Conservation (phyloP, 2,888 invertebrate species). For the Thera obeliscata region DNA sequence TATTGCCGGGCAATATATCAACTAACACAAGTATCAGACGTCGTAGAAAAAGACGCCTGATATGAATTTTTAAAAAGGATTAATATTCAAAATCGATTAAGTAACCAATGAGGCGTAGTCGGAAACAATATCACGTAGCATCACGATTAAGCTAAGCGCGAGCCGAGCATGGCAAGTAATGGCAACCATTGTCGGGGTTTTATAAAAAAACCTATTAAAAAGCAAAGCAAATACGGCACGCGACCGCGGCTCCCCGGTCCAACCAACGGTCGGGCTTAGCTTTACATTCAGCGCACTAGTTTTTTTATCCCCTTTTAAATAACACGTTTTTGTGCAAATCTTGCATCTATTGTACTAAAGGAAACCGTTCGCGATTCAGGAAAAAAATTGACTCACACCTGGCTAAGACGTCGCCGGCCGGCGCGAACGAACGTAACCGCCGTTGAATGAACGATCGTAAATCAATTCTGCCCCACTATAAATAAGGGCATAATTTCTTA, state of each 20-base stretch:
- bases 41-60: conserved; percentile 39
- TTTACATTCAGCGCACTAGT: conserved; percentile 61
- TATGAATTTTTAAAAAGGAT: conserved; percentile 43
- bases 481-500: conserved; percentile 74
- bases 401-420: conserved; percentile 66
- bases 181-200: conserved; percentile 49
- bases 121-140: conserved; percentile 44
- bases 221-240: conserved; percentile 67
- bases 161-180: conserved; percentile 48
- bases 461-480: conserved; percentile 67
- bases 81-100: conserved; percentile 47
- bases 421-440: conserved; percentile 59
- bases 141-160: conserved; percentile 40
- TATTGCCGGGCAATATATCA: conserved; percentile 40
- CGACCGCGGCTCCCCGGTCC: conserved; percentile 72
- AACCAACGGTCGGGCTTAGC: conserved; percentile 56
- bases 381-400: conserved; percentile 71
- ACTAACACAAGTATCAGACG: conserved; percentile 26
- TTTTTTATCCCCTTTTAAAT: conserved; percentile 65
- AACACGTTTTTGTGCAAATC: conserved; percentile 81
- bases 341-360: conserved; percentile 75
- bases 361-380: conserved; percentile 69
- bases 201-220: conserved; percentile 62
- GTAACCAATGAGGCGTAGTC: conserved; percentile 48
- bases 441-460: conserved; percentile 56